Evolutionary conservation across 1,140 invertebrate species (phyloP).

Genomic region (Aphis craccivora): DNA sequence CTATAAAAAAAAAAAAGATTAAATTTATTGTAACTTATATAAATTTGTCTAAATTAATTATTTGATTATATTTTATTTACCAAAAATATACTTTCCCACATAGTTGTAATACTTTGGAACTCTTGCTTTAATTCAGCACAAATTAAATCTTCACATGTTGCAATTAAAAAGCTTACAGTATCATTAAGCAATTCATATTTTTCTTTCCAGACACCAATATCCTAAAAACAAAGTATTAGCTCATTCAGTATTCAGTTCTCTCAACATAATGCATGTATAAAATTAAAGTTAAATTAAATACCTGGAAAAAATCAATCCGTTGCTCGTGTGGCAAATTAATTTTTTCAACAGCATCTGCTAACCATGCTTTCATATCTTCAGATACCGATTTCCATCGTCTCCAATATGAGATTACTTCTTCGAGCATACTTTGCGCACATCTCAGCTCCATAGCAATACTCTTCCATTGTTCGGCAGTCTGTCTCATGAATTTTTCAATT

Average conservation of each 20-base stretch:
- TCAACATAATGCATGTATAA: background rate
- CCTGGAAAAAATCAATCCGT: constrained; percentile 79
- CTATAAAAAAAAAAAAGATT: constrained; percentile 60
- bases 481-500: constrained; percentile 84
- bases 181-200: constrained; percentile 83
- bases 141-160: constrained; percentile 83
- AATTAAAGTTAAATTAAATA: constrained; percentile 59
- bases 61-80: constrained; percentile 63
- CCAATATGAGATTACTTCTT: constrained; percentile 90
- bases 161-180: constrained; percentile 86
- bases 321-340: constrained; percentile 81
- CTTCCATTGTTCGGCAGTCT: constrained; percentile 88
- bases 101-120: constrained; percentile 74
- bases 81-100: constrained; percentile 84
- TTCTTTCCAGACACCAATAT: constrained; percentile 88
- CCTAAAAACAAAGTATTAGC: constrained; percentile 73
- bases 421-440: constrained; percentile 86
- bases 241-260: background rate
- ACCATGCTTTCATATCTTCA: constrained; percentile 80
- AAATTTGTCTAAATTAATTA: background rate
- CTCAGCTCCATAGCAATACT: constrained; percentile 87
- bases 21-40: background rate
- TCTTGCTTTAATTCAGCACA: constrained; percentile 78
- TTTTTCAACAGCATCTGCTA: constrained; percentile 80
- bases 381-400: constrained; percentile 78